phyloP scores from a whole-genome alignment of 2,888 invertebrate genomes.

The Tenthredo scrophulariae region DNA sequence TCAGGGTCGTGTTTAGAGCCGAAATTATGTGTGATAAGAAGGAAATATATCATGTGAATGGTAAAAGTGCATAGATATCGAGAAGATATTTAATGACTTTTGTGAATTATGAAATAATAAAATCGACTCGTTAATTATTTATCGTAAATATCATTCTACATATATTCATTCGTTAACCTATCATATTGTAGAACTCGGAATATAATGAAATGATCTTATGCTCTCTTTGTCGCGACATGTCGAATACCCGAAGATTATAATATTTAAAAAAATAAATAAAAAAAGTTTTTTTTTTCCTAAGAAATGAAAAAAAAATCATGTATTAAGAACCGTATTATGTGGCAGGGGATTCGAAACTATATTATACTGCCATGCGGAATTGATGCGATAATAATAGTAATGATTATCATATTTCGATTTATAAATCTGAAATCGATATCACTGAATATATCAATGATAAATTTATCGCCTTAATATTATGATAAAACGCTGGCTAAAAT shows the following conservation, averaged over 20 bases:
- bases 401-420: conserved; percentile 42
- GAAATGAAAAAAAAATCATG: not conserved
- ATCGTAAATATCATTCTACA: too few species aligned
- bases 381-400: not conserved
- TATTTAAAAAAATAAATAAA: too few species aligned
- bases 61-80: too few species aligned
- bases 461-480: not conserved
- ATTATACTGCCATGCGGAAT: not conserved
- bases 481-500: not conserved
- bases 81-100: not conserved
- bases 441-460: not conserved
- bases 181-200: not conserved
- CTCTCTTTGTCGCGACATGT: not conserved
- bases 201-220: not conserved
- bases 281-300: not conserved
- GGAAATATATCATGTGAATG: not conserved
- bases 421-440: not conserved
- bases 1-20: not conserved
- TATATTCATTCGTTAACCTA: not conserved
- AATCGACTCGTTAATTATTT: not conserved
- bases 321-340: not conserved
- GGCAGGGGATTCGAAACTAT: not conserved
- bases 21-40: not conserved
- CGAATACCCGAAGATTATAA: not conserved
- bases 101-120: too few species aligned